Base-by-base conservation (phyloP, 2,797 vertebrate species). In the Esox masquinongy region DNA sequence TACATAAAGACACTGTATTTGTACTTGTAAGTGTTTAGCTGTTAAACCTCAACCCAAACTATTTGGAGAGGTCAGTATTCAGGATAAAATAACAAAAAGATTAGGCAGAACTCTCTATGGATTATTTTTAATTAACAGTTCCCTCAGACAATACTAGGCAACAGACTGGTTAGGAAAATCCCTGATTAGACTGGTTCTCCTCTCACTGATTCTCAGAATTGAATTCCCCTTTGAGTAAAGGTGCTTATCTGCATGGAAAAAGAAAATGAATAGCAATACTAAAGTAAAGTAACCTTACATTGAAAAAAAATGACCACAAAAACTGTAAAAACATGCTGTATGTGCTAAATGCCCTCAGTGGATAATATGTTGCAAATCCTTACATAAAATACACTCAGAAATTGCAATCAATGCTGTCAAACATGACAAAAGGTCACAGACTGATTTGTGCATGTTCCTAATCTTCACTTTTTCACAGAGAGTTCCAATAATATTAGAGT, bases 61-160 rank as follows among this genome's bases (percentile, higher is more conserved):
- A 12, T 39, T 61, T 24, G 31, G 5, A 50, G 47, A 70, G 34
- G 29, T 72, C 31, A 17, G 36, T 61, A 61, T 63, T 63, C 34
- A 39, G n/a, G 16, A 73, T n/a, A 63, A 61, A 61, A 43, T 39
- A 61, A 61, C n/a, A 47, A 29, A 31, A 53, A 70, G 82, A 81
- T 83, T 79, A 79, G 68, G 69, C 15, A 73, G 69, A 64, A 50
- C 22, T 74, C 73, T 80, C 83, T 17, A 53, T 64, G 75, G 77
- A 77, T 74, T 69, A 47, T 72, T 77, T 81, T 82, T 74, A 81
- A 87, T 83, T 77, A 87, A 84, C 74, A 72, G 64, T 79, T 80
- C 73, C 59, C 72, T 68, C 75, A 64, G 71, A 78, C 81, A 75
- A 84, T 77, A 68, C 66, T 74, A 74, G 75, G 64, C 61, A 47